A percentile compares a stretch with the other conserved stretches of the same genome.
Conservation (phyloP, 2,113 vertebrate species). For the Galeopterus variegatus region DNA sequence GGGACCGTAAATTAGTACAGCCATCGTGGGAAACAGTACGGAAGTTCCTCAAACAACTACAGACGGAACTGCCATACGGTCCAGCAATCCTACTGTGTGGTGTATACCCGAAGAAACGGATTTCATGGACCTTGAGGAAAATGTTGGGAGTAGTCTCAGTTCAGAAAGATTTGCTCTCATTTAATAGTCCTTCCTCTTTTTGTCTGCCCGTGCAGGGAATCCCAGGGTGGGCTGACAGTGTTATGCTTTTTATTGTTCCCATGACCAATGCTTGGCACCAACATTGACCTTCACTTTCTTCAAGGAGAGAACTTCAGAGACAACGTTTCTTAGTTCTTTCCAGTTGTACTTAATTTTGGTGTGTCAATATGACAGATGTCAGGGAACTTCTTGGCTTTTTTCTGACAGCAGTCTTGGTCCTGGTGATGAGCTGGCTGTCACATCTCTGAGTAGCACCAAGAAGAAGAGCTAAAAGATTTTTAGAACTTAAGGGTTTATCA, state of each 20-base stretch:
- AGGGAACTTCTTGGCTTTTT: not conserved
- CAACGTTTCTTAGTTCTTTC: not conserved
- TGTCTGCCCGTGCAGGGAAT: not conserved
- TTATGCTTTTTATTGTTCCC: not conserved
- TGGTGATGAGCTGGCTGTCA: not conserved
- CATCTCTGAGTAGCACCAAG: not conserved
- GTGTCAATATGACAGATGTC: conserved; percentile 49
- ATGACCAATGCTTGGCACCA: not conserved
- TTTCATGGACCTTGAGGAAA: not conserved
- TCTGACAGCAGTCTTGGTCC: conserved; percentile 15
- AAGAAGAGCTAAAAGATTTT: not conserved
- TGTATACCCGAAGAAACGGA: no score
- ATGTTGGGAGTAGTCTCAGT: not conserved
- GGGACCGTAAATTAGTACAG: no score
- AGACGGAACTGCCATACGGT: no score
- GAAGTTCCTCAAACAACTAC: no score
- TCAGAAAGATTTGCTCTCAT: not conserved
- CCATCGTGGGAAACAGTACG: no score
- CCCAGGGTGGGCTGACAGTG: no score
- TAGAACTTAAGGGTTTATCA: not conserved
- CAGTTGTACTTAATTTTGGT: not conserved
- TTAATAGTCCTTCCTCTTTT: not conserved
- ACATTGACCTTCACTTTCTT: not conserved
- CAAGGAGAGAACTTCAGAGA: not conserved
- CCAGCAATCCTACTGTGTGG: no score